Conservation (phyloP, 2,113 vertebrate species). For the Asarcornis scutulata region DNA sequence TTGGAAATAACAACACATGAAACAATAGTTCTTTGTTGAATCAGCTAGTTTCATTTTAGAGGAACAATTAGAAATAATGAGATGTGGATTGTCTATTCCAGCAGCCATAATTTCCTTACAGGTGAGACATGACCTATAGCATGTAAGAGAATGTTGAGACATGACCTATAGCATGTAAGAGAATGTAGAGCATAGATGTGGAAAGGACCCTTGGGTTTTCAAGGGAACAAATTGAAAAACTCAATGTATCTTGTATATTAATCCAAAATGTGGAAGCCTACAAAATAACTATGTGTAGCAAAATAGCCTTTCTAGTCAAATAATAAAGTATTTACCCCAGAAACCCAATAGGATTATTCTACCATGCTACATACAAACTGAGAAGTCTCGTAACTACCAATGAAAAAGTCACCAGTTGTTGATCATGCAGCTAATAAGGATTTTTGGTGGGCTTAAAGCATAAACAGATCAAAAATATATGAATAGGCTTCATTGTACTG, state of each 20-base stretch:
- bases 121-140: neutral
- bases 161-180: neutral
- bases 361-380: neutral
- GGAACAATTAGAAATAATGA: neutral
- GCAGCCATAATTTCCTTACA: constrained; percentile 23
- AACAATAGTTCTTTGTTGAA: neutral
- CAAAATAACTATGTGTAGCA: neutral
- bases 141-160: neutral
- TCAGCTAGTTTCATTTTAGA: constrained; percentile 40
- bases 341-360: neutral
- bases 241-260: neutral
- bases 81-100: neutral
- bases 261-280: neutral
- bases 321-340: neutral
- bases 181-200: neutral
- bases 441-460: constrained; percentile 21
- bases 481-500: neutral
- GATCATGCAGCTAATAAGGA: constrained; percentile 17
- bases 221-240: neutral
- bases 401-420: constrained; percentile 41
- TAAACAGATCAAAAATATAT: constrained; percentile 4
- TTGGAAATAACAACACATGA: neutral
- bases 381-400: constrained; percentile 21
- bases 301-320: neutral
- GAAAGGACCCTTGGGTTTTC: neutral